These are phyloP conservation scores for Conus betulinus DNA, from an alignment of 1,140 invertebrate species.

Conservation along the genomic window DNA sequence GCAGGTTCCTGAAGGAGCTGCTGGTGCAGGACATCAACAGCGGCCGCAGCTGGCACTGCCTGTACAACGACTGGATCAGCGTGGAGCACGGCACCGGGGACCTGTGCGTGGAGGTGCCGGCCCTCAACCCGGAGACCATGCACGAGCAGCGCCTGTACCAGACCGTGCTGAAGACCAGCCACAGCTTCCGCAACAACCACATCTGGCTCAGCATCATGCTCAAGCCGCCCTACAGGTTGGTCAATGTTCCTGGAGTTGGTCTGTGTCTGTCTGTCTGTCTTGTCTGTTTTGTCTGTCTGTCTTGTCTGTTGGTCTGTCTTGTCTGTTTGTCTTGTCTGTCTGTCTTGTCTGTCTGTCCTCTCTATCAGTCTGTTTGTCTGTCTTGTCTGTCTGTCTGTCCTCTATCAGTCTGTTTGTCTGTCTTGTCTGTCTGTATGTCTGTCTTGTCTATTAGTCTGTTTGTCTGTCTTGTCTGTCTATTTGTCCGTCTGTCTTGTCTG, in stretches of 20 bases:
- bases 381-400: too few species aligned
- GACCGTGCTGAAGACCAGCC: slow-evolving; percentile 51
- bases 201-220: slow-evolving; percentile 68
- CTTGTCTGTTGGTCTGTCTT: too few species aligned
- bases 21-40: slow-evolving; percentile 56
- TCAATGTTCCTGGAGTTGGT: background rate
- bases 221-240: slow-evolving; percentile 47
- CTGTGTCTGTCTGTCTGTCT: background rate
- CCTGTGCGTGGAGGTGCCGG: slow-evolving; percentile 33
- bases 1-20: slow-evolving; percentile 63
- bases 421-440: too few species aligned
- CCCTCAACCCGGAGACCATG: slow-evolving; percentile 56
- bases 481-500: too few species aligned
- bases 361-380: too few species aligned
- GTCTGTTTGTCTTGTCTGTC: too few species aligned
- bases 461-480: too few species aligned
- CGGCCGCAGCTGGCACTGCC: slow-evolving; percentile 55
- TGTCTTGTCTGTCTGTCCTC: too few species aligned
- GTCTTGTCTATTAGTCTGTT: too few species aligned
- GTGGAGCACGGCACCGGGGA: slow-evolving; percentile 15
- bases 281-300: too few species aligned
- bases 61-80: slow-evolving; percentile 63
- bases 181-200: slow-evolving; percentile 65
- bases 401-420: too few species aligned
- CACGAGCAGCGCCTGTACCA: slow-evolving; percentile 44